Conservation (phyloP, 2,113 vertebrate species). For the Oncorhynchus keta region DNA sequence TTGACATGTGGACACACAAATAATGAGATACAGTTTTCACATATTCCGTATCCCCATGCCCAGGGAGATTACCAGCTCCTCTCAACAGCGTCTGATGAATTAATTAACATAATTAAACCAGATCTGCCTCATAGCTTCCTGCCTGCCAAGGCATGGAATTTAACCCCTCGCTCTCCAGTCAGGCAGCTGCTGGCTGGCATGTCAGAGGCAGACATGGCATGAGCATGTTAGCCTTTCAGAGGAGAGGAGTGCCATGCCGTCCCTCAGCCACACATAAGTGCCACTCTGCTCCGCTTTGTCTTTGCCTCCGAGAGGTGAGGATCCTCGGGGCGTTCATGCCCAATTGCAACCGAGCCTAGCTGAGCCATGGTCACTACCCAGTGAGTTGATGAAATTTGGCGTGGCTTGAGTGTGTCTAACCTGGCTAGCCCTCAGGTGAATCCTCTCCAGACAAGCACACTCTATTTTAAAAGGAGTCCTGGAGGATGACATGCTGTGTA, state of each 20-base stretch:
- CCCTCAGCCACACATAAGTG: constrained; percentile 20
- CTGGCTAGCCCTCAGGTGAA: constrained; percentile 46
- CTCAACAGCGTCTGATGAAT: constrained; percentile 71
- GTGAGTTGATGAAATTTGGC: constrained; percentile 55
- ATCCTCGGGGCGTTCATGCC: constrained; percentile 27
- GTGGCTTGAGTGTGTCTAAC: constrained; percentile 47
- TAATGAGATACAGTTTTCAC: constrained; percentile 66
- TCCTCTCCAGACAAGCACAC: constrained; percentile 38
- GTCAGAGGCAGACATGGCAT: constrained; percentile 8
- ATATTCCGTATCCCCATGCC: constrained; percentile 48
- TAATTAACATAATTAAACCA: constrained; percentile 75
- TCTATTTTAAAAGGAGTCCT: constrained; percentile 25
- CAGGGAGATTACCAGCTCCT: constrained; percentile 61
- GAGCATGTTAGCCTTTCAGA: background rate
- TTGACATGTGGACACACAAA: constrained; percentile 48
- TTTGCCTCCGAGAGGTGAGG: constrained; percentile 22
- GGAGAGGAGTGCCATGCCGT: constrained; percentile 26
- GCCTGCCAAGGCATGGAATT: constrained; percentile 49
- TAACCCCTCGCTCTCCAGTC: constrained; percentile 35
- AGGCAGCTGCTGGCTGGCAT: constrained; percentile 60
- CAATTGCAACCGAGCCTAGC: constrained; percentile 11
- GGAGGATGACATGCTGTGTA: constrained; percentile 34
- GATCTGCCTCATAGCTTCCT: constrained; percentile 59
- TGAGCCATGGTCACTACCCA: constrained; percentile 39
- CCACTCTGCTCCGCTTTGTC: constrained; percentile 35